Evolutionary conservation across 1,140 invertebrate genomes (phyloP).

Genomic region (Planococcus citri): DNA sequence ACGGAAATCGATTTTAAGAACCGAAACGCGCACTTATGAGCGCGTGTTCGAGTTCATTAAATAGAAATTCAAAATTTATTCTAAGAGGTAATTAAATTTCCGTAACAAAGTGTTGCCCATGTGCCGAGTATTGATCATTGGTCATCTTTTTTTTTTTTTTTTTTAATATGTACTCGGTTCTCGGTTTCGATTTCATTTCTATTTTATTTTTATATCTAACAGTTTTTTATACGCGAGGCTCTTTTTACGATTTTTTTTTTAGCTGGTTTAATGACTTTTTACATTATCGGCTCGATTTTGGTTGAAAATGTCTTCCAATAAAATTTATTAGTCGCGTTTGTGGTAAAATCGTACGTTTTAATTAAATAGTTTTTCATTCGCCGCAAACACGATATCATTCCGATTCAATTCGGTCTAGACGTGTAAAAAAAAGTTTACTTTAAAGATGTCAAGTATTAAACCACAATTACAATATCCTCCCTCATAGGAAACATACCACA

Average conservation of each 20-base stretch:
- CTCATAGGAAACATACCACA: too few species aligned
- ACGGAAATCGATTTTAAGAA: too few species aligned
- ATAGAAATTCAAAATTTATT: too few species aligned
- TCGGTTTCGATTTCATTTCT: not conserved
- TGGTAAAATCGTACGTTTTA: not conserved
- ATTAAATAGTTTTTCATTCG: not conserved
- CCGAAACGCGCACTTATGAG: too few species aligned
- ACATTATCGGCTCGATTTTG: not conserved
- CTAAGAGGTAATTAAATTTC: not conserved
- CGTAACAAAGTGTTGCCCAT: not conserved
- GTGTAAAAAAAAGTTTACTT: too few species aligned
- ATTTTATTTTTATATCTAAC: not conserved
- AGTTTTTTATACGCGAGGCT: not conserved
- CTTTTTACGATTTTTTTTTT: not conserved
- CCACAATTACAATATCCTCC: too few species aligned
- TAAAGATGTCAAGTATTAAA: too few species aligned
- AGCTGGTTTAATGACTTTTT: not conserved
- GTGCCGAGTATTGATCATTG: not conserved
- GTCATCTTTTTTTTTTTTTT: not conserved
- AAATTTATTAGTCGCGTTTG: not conserved
- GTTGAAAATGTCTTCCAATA: not conserved
- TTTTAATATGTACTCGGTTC: too few species aligned
- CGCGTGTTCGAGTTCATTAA: too few species aligned
- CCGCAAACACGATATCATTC: not conserved
- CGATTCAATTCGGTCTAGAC: too few species aligned